phyloP scores from a whole-genome alignment of 2,113 vertebrate genomes.

The Aythya baeri region DNA sequence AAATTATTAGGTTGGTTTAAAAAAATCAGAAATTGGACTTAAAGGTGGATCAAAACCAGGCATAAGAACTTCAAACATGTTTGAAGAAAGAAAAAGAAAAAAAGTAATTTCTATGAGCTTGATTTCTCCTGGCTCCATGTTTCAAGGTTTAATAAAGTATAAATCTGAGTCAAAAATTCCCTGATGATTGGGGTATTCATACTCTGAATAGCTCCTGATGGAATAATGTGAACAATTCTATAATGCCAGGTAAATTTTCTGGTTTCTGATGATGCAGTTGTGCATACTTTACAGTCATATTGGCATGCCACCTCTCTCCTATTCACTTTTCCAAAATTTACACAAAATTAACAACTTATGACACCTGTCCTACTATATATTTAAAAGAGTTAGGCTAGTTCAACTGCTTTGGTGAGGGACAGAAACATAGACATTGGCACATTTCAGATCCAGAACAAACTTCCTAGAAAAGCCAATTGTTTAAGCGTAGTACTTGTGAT shows the following conservation, averaged over 20 bases:
- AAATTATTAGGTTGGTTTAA: background rate
- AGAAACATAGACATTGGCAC: background rate
- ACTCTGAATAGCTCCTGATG: background rate
- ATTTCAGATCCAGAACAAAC: background rate
- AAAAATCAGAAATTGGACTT: slow-evolving; percentile 9
- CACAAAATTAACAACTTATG: background rate
- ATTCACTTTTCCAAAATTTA: background rate
- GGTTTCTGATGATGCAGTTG: background rate
- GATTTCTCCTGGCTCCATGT: background rate
- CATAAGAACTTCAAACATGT: background rate
- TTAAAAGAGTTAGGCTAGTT: background rate
- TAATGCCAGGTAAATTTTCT: background rate
- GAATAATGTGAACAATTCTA: background rate
- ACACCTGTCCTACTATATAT: background rate
- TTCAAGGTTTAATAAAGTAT: background rate
- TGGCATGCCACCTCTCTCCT: background rate
- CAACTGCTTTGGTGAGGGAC: background rate
- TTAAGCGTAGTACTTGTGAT: background rate
- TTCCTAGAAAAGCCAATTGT: background rate
- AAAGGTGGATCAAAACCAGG: background rate
- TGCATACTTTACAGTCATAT: background rate
- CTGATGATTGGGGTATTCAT: background rate
- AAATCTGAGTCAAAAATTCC: background rate
- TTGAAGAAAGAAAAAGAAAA: background rate
- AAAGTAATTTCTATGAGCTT: background rate